Base-by-base conservation (phyloP, 2,888 invertebrate species). In the Ischnura elegans region DNA sequence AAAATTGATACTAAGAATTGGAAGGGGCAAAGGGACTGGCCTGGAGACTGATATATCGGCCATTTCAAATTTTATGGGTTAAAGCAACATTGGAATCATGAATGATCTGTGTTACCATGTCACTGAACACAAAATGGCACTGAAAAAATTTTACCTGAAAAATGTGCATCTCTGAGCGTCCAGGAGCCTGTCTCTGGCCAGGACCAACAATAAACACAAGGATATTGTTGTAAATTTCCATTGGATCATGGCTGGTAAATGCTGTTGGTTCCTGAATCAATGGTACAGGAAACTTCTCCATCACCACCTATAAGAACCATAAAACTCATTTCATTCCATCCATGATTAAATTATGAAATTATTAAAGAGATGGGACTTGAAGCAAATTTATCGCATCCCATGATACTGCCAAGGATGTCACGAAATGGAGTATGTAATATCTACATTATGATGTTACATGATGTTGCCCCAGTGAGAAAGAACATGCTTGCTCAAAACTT, bases 151-250 rank as follows among this genome's bases (percentile, higher is more conserved):
- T 94, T 95, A 96, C 96, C 95, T 95, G 95, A 94, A 97, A 97
- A 96, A 99, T 99, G 96, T 99, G 99, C 98, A 99, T 99, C 97
- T 99, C 99, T 6, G 99, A 97, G 87, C 97, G 97, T 94, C 97
- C 97, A 87, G 97, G 97, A 85, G 97, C 97, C 84, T 94, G 87
- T 19, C 94, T 90, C 95, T 95, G 94, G 95, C 95, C 95, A 93
- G 95, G 95, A n/a, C 96, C 95, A 94, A 99, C 99, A 95, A 99
- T 99, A 96, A 99, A 99, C 55, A 99, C 98, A 95, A 99, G 97
- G 95, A 99, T 99, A 96, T 99, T 99, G 96, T 99, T 99, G 97
- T 99, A 99, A 95, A 99, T 97, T 96, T 99, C 99, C 96, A 98
- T 98, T 8, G 99, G 98, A 96, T 99, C 99, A 93, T 98, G 98